phyloP scores from a whole-genome alignment of 1,140 invertebrate genomes.

The Atta colombica region DNA sequence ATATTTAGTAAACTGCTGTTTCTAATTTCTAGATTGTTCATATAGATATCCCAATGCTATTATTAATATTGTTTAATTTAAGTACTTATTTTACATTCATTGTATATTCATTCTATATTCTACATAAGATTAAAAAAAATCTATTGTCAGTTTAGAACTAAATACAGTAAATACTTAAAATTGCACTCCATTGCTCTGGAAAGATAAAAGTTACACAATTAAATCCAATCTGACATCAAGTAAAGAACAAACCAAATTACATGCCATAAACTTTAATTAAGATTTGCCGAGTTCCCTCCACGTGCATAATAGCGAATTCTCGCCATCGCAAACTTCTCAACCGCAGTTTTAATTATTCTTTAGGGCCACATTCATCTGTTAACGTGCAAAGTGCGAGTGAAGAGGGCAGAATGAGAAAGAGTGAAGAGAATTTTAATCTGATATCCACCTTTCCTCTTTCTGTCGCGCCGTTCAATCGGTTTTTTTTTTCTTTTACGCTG shows the following conservation, averaged over 20 bases:
- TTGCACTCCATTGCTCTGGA: neutral
- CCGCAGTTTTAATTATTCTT: conserved; percentile 61
- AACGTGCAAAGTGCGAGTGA: conserved; percentile 10
- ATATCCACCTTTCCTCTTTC: conserved; percentile 56
- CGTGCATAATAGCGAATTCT: conserved; percentile 32
- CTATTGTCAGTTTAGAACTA: neutral
- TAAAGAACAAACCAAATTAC: conserved; percentile 51
- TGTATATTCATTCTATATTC: neutral
- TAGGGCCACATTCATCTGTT: conserved; percentile 24
- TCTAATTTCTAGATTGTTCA: neutral
- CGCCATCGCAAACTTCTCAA: conserved; percentile 50
- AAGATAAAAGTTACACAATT: conserved; percentile 19
- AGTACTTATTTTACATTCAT: neutral
- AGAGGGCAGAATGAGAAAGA: conserved; percentile 47
- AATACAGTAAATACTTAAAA: neutral
- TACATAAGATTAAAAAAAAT: neutral
- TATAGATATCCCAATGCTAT: neutral
- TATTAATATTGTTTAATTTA: neutral
- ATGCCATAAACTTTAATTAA: conserved; percentile 54
- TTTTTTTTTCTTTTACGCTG: conserved; percentile 56
- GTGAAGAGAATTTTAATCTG: conserved; percentile 68
- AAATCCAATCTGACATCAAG: conserved; percentile 26
- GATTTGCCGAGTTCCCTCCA: conserved; percentile 17
- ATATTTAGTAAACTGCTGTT: neutral
- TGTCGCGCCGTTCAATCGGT: conserved; percentile 38